A percentile compares a stretch with the other conserved stretches of the same genome.
phyloP scores from a whole-genome alignment of 2,113 vertebrate genomes.

The Pardalotus punctatus region DNA sequence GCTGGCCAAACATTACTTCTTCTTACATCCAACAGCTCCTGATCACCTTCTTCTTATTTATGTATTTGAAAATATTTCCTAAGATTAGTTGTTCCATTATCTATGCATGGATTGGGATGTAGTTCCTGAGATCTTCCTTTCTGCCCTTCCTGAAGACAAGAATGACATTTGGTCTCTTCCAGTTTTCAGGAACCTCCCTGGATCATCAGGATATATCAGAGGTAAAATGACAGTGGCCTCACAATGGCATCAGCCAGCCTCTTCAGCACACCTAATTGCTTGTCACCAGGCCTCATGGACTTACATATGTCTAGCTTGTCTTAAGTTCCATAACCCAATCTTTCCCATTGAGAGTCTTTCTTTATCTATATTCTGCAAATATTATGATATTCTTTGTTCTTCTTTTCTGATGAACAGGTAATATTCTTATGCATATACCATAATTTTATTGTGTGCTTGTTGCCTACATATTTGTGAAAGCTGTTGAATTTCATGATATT shows the following conservation, averaged over 20 bases:
- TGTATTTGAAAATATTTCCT: background rate
- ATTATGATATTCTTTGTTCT: background rate
- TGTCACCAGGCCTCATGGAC: background rate
- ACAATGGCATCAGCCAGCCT: background rate
- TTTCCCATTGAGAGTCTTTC: background rate
- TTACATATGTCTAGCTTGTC: background rate
- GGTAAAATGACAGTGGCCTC: background rate
- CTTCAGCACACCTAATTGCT: background rate
- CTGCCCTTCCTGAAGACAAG: background rate
- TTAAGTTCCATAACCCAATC: background rate
- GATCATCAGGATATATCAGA: background rate
- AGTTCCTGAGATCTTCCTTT: background rate
- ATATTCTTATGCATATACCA: background rate
- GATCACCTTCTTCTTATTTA: background rate
- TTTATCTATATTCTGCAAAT: background rate
- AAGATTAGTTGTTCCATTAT: background rate
- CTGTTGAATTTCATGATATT: background rate
- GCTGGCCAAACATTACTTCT: background rate
- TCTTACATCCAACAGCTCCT: background rate
- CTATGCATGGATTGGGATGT: rapidly evolving
- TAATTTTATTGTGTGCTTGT: background rate
- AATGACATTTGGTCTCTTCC: background rate
- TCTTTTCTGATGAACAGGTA: background rate
- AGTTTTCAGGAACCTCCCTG: background rate
- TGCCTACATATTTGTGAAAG: background rate